phyloP scores from a whole-genome alignment of 2,797 vertebrate genomes.

The Furcifer pardalis region DNA sequence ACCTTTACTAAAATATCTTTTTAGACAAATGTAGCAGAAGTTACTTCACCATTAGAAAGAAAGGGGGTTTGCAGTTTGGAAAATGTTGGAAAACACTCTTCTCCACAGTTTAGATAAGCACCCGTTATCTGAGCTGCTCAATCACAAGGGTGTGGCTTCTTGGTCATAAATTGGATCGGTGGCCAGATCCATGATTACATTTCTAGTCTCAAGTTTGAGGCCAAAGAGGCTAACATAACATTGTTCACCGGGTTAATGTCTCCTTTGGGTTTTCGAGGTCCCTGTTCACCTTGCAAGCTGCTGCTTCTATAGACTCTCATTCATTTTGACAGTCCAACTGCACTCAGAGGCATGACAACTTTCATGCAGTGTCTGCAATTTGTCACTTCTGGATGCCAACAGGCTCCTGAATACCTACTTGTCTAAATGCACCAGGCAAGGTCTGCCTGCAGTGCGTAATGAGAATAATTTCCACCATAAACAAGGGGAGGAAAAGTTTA shows the following conservation, averaged over 20 bases:
- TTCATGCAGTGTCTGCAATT: slow-evolving; percentile 63
- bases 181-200: background rate
- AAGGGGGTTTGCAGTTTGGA: no score
- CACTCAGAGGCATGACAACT: slow-evolving; percentile 63
- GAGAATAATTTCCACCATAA: slow-evolving; percentile 42
- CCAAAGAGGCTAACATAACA: background rate
- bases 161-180: background rate
- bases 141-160: background rate
- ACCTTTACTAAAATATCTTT: no score
- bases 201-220: background rate
- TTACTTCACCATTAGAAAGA: no score
- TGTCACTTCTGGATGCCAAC: slow-evolving; percentile 65
- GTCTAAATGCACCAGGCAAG: slow-evolving; percentile 32
- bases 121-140: background rate
- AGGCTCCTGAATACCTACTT: slow-evolving; percentile 60
- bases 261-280: slow-evolving; percentile 44
- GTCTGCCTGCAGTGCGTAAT: slow-evolving; percentile 25
- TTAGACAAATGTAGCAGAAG: no score
- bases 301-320: slow-evolving; percentile 52
- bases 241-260: background rate
- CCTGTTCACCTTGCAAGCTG: slow-evolving; percentile 50
- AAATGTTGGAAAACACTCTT: no score
- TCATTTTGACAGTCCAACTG: slow-evolving; percentile 51
- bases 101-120: background rate
- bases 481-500: slow-evolving; percentile 33